Evolutionary conservation across 1,140 invertebrate genomes (phyloP), one percentile per base, ranked within the genome.

Genomic region (Caenorhabditis latens): DNA sequence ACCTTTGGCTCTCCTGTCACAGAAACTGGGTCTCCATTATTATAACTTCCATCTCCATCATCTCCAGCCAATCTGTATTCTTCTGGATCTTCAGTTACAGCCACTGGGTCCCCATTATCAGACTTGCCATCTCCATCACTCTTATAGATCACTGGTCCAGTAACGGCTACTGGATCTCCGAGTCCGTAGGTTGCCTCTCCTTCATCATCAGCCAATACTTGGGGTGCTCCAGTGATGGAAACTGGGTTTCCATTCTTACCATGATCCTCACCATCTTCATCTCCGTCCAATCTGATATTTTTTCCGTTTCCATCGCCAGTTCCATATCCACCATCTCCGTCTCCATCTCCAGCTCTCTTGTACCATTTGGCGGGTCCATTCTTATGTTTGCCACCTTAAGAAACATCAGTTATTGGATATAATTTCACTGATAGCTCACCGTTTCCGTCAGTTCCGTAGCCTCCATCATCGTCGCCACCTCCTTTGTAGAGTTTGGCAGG

Each of bases 311-410:
- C n/a, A 58, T 14, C 61, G 14, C 57, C 57, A 21, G 8, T 4
- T 40, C 61, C 61, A 65, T 65, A 65, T 32, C 61, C 61, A 2
- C 24, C 61, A 40, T 40, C 61, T n/a, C 16, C 65, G 14, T 71
- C 65, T 19, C 40, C 65, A 7, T 71, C 65, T 43, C 65, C 61
- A 65, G 9, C 24, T 13, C 3, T 16, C 24, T 71, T 71, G 24
- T 71, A 43, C 2, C 43, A 6, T 46, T 71, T 71, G 6, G 40
- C 65, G 7, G 65, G 65, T 43, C 65, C 65, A 71, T 71, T 71
- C 16, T 71, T 71, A 2, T 32, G 32, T 32, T 32, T 32, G 0
- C 32, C 32, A 32, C 32, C 32, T 32, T 32, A 1, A 32, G 2
- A 0, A 32, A 1, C 32, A 32, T 32, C 32, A 32, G 1, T 32